Base-by-base conservation (phyloP, 2,888 invertebrate species). In the Sericinus montela region DNA sequence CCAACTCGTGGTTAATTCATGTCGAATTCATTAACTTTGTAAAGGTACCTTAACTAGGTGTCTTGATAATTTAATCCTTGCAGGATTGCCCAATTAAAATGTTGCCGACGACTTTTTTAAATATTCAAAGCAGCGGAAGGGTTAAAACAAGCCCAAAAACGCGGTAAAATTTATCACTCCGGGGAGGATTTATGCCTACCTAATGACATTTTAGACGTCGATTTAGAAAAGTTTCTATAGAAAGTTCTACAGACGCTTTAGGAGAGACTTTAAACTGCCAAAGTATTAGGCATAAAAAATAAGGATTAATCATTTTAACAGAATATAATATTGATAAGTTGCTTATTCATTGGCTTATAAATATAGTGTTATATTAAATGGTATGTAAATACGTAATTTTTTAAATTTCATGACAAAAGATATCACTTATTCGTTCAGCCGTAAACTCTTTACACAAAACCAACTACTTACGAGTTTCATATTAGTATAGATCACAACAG, bases 31-130 rank as follows among this genome's bases (percentile, higher is more conserved):
- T 87, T 86, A 87, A 79, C 74, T 81, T 80, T 70, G 68, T 69
- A 77, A 65, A 72, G 77, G 75, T 73, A 78, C 72, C 69, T 74
- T 86, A 84, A 86, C 85, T 80, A 87, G 87, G 87, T 87, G 87
- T 85, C 88, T 87, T 88, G 84, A 88, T 87, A 87, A 87, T 88
- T 87, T 88, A 88, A 88, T 88, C 87, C 85, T 77, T 73, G 65
- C 81, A 70, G 78, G 82, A 80, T 84, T 80, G 81, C 77, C 84
- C 88, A 86, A 87, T 87, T 87, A 87, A 81, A 83, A 79, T 80
- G 79, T 84, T 83, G 72, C 76, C 82, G 82, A 86, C 84, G 86
- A 87, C 83, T 87, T 87, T 88, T n/a, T 87, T 87, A 88, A 87
- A 88, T 88, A 88, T 87, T 86, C 83, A 82, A 61, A 49, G 55